Base-by-base conservation (phyloP, 2,113 vertebrate species). In the Podarcis raffonei region DNA sequence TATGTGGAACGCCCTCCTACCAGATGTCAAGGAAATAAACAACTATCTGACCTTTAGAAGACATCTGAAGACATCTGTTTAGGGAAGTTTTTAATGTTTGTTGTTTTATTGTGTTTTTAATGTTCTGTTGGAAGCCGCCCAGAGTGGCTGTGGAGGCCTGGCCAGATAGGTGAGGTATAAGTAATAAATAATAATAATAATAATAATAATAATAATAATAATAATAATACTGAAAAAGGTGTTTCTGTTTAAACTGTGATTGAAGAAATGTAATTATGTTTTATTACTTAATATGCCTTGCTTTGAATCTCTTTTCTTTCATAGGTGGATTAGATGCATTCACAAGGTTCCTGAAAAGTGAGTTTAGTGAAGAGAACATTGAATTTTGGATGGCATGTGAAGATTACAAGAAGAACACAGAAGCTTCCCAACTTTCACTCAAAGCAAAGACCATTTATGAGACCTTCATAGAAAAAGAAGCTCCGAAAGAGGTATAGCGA, bases 291-390 rank as follows among this genome's bases (percentile, higher is more conserved):
- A 32, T 2, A 6, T 1, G 1, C 1, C 65, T 48, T 13, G 59
- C 30, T 20, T 71, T 22, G n/a, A 85, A 87, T 12, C 25, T 22
- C 85, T 83, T 32, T 72, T 81, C 30, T 71, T 85, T 74, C 78
- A 35, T 91, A 99, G 99, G 97, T 95, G 99, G 98, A 65, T 89
- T 99, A 87, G 96, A 98, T 74, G 95, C 96, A 86, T 99, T 99
- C 92, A 98, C 97, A 5, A 96, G 95, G 84, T 99, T 99, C 92
- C 97, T 99, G 93, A 98, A 97, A 96, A 98, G 97, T 1, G 98
- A 99, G 94, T 99, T 99, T 97, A 99, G 99, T 6, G 99, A 99
- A 86, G 98, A 99, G 96, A 99, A 99, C 95, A 98, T 99, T 0
- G 98, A 99, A 95, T 99, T 99, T 96, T 99, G 99, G 99, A 91